Evolutionary conservation across 2,888 invertebrate species (phyloP).

Genomic region (Uropetala carovei): DNA sequence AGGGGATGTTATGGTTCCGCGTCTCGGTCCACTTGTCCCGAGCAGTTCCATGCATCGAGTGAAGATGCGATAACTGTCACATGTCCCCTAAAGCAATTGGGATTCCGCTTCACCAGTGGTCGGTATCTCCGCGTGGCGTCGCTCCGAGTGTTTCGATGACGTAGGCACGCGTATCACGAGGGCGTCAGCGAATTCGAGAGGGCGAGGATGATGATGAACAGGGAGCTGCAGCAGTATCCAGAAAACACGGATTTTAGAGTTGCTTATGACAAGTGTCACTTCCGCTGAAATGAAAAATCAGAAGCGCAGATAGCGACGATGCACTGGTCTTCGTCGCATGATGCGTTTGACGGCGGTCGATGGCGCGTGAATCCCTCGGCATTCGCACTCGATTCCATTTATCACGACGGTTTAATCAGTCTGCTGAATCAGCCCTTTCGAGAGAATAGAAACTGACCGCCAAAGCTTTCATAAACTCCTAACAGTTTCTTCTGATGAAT

Average conservation of each 20-base stretch:
- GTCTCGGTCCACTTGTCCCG: background rate
- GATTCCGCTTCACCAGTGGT: background rate
- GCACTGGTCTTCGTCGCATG: background rate
- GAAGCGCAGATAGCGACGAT: background rate
- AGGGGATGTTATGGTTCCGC: background rate
- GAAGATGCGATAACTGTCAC: slow-evolving; percentile 59
- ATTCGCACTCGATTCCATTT: too few relatives aligned
- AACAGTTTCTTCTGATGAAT: too few relatives aligned
- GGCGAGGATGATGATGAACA: slow-evolving; percentile 9
- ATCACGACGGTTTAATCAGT: too few relatives aligned
- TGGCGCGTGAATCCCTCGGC: too few relatives aligned
- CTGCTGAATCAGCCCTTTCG: too few relatives aligned
- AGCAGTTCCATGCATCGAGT: background rate
- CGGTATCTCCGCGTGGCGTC: background rate
- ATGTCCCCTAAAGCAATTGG: slow-evolving; percentile 20
- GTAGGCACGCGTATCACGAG: background rate
- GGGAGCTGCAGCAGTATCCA: background rate
- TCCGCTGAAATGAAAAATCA: background rate
- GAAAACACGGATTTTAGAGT: background rate
- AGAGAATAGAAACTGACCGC: too few relatives aligned
- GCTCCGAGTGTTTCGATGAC: slow-evolving; percentile 19
- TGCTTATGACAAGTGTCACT: background rate
- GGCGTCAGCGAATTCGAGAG: slow-evolving; percentile 3
- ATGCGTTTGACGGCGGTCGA: background rate
- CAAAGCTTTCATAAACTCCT: too few relatives aligned